These are phyloP conservation scores for Zygothrica quintamaculata DNA, from an alignment of 2,888 invertebrate species.

Conservation along the genomic window DNA sequence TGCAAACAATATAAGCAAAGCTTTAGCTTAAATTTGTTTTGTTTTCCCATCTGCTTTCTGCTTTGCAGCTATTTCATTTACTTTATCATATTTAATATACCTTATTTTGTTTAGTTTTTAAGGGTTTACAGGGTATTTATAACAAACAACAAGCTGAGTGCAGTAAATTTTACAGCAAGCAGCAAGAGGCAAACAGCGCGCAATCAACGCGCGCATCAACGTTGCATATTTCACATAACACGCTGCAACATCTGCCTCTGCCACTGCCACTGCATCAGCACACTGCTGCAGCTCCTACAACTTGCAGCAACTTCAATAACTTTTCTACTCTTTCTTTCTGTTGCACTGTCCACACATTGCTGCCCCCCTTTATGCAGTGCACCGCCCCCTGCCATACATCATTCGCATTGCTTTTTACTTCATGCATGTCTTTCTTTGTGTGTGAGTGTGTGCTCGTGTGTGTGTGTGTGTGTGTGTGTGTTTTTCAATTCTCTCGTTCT, in stretches of 20 bases:
- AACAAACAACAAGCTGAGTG: constrained; percentile 34
- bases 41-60: too few relatives aligned
- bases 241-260: constrained; percentile 3
- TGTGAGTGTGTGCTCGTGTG: constrained; percentile 1
- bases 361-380: too few relatives aligned
- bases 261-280: background rate
- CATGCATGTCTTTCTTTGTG: too few relatives aligned
- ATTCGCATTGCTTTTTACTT: constrained; percentile 46
- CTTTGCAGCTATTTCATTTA: too few relatives aligned
- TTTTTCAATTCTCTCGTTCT: too few relatives aligned
- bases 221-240: constrained; percentile 63
- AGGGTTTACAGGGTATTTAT: background rate
- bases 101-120: background rate
- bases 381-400: constrained; percentile 50
- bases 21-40: too few relatives aligned
- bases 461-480: constrained; percentile 13
- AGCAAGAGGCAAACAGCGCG: constrained; percentile 44
- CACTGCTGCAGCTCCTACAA: too few relatives aligned
- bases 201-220: constrained; percentile 72
- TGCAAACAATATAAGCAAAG: too few relatives aligned
- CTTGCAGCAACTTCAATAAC: too few relatives aligned
- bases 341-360: too few relatives aligned
- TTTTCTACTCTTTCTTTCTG: too few relatives aligned
- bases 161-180: constrained; percentile 4
- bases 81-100: too few relatives aligned